Evolutionary conservation across 2,113 vertebrate species (phyloP), one percentile per base, ranked within the genome.

Genomic region (Ciconia boyciana): DNA sequence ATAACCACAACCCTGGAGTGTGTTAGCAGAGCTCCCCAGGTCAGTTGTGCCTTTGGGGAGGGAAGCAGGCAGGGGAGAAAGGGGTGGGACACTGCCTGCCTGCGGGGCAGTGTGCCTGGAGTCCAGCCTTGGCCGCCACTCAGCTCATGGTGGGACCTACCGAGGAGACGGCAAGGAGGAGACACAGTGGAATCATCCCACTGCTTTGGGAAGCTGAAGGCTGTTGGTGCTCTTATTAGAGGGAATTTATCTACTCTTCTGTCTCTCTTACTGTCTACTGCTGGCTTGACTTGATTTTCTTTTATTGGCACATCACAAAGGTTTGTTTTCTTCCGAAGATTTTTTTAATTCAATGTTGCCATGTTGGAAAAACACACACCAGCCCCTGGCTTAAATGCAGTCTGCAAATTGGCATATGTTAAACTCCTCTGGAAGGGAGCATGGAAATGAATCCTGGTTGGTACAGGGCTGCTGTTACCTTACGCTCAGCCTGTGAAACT

Each of bases 181-280:
- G 14, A n/a, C 5, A 1, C 7, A 2, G 21, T 58, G 32, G 32
- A 43, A 71, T 55, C 5, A 7, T 89, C 39, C 48, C 1, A 1
- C 31, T 60, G 41, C 43, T 86, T 69, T 65, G 55, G 52, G 58
- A 76, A 51, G 55, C 51, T 52, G 46, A 66, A 65, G 61, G 28
- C 51, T 18, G 9, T 34, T 68, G 19, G 21, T 75, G 49, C 7
- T 46, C 43, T 79, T 87, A 32, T 62, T 68, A 55, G 29, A 46
- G 39, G 57, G 48, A 44, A 36, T 82, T 79, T 71, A 58, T 79
- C 48, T 87, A 13, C 32, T 87, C 26, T 49, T 87, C 49, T 57
- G 7, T 61, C 31, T 64, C 39, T 74, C 60, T 84, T 82, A 29
- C 29, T 61, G 48, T 81, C 39, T 77, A 0, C 22, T 90, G 36